These are phyloP conservation scores for Penaeus indicus DNA, from an alignment of 1,140 invertebrate species.

Conservation along the genomic window DNA sequence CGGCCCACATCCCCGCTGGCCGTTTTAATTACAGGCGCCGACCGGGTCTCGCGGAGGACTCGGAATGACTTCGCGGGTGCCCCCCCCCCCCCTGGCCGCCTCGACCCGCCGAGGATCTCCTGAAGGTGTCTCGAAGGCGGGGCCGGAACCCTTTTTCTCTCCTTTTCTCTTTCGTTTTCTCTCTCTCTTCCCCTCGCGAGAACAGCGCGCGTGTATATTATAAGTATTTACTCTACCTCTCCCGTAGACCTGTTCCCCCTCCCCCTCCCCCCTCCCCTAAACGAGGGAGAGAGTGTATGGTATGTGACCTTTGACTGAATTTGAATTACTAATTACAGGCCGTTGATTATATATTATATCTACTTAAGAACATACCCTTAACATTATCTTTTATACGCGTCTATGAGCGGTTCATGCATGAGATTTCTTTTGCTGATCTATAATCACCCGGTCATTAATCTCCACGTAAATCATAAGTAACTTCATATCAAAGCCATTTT, in stretches of 20 bases:
- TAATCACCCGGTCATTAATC: slow-evolving; percentile 57
- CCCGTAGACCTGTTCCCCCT: neutral
- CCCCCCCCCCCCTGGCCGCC: neutral
- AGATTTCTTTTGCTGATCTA: slow-evolving; percentile 55
- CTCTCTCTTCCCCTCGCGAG: too few relatives aligned
- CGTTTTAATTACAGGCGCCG: too few relatives aligned
- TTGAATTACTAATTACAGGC: neutral
- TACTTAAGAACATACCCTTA: slow-evolving; percentile 24
- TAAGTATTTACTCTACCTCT: slow-evolving; percentile 13
- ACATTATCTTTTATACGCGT: slow-evolving; percentile 17
- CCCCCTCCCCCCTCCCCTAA: neutral
- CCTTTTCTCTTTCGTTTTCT: too few relatives aligned
- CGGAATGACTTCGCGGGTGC: too few relatives aligned
- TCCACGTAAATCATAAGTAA: slow-evolving; percentile 53
- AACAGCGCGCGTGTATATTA: neutral
- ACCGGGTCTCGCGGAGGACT: too few relatives aligned
- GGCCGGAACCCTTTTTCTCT: too few relatives aligned
- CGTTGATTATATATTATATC: slow-evolving; percentile 46
- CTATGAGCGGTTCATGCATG: slow-evolving; percentile 50
- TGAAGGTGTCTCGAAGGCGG: too few relatives aligned
- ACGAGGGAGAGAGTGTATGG: too few relatives aligned
- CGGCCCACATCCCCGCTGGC: too few relatives aligned
- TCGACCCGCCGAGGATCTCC: too few relatives aligned
- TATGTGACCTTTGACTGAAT: too few relatives aligned
- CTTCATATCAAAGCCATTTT: slow-evolving; percentile 57